phyloP scores from a whole-genome alignment of 2,888 invertebrate genomes.

The Xylota segnis region DNA sequence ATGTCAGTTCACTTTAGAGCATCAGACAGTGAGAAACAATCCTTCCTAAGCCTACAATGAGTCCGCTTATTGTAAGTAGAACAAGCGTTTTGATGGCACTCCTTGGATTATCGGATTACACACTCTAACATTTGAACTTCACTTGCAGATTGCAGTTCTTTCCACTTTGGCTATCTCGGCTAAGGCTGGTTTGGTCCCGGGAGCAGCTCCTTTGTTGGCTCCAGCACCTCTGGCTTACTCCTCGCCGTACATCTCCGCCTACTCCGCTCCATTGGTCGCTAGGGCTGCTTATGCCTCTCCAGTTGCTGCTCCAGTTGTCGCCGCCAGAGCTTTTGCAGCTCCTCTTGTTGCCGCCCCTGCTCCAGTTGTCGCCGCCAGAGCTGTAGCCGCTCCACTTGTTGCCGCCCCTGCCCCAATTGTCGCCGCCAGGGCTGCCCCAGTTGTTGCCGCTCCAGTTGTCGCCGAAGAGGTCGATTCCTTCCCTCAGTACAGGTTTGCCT shows the following conservation, averaged over 20 bases:
- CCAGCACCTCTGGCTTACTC: slow-evolving; percentile 79
- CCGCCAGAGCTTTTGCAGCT: slow-evolving; percentile 76
- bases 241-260: slow-evolving; percentile 74
- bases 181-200: slow-evolving; percentile 81
- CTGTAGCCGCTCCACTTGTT: slow-evolving; percentile 78
- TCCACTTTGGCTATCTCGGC: slow-evolving; percentile 83
- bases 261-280: slow-evolving; percentile 79
- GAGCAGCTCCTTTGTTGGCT: slow-evolving; percentile 79
- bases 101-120: slow-evolving; percentile 66
- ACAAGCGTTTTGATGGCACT: slow-evolving; percentile 1
- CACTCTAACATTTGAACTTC: slow-evolving; percentile 66
- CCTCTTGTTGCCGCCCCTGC: slow-evolving; percentile 79
- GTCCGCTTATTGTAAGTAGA: slow-evolving; percentile 84
- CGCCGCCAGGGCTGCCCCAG: slow-evolving; percentile 78
- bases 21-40: slow-evolving; percentile 83
- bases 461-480: slow-evolving; percentile 84
- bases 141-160: slow-evolving; percentile 82
- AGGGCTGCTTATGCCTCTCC: slow-evolving; percentile 80
- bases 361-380: slow-evolving; percentile 77
- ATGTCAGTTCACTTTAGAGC: slow-evolving; percentile 85
- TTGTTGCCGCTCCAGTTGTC: slow-evolving; percentile 80
- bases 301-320: slow-evolving; percentile 78
- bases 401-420: slow-evolving; percentile 80
- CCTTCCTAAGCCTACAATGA: slow-evolving; percentile 83
- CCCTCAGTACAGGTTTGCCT: slow-evolving; percentile 85